Evolutionary conservation across 2,797 vertebrate genomes (phyloP), one percentile per base, ranked within the genome.

Genomic region (Phalanger gymnotis): DNA sequence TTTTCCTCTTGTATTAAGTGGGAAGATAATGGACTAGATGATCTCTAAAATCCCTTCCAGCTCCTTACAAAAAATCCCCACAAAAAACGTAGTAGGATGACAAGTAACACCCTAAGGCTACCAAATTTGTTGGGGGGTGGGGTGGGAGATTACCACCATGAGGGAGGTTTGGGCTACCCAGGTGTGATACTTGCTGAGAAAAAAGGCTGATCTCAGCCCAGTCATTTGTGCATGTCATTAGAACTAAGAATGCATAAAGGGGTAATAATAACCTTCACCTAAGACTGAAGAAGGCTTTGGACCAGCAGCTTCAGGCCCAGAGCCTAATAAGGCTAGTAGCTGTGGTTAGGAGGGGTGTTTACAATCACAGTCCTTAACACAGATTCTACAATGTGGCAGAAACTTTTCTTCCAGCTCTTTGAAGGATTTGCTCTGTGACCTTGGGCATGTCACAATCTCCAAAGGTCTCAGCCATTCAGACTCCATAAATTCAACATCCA

Each of bases 341-440:
- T 92, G 87, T 34, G 93, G 66, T 92, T 52, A 90, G 94, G 92
- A 91, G 53, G 56, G n/a, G 34, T 47, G 54, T 30, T 92, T 87
- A 9, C 0, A 25, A 6, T 54, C 53, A 58, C 3, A 89, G 53
- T 87, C 92, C 51, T 95, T 93, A 90, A 14, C 19, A 34, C 91
- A 81, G 56, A 57, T 25, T 54, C 90, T 87, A 34, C 55, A 93
- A 51, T 90, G 73, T 93, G 87, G 12, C 31, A 34, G 40, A 54
- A n/a, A 47, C 53, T 95, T 95, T 93, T 13, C 94, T 30, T 92
- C 73, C 89, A 92, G 92, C 73, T 54, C 31, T 31, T 47, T 51
- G 61, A 52, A 30, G 10, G 47, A 87, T 51, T 34, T 92, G 4
- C 66, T 90, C 1, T 53, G 10, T 54, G 52, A 25, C 61, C 14